A percentile compares a stretch with the other conserved stretches of the same genome.
Conservation (phyloP, 2,888 invertebrate genomes). For the Stratiomys singularior region DNA sequence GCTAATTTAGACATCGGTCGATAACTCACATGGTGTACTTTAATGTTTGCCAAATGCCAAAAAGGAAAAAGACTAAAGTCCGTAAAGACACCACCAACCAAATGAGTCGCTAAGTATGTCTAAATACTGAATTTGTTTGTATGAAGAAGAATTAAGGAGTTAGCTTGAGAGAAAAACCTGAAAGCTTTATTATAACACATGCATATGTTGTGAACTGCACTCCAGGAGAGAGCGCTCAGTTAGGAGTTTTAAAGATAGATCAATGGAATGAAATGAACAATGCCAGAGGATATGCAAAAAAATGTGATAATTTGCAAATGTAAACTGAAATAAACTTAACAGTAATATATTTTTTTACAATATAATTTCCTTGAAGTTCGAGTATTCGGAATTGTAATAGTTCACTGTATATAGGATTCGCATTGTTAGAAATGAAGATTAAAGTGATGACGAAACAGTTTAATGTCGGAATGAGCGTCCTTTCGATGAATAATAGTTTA, state of each 20-base stretch:
- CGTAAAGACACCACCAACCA: too few relatives aligned
- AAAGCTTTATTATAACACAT: not conserved
- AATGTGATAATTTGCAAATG: constrained; percentile 45
- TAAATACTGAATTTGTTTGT: too few relatives aligned
- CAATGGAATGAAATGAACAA: not conserved
- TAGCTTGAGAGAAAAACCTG: not conserved
- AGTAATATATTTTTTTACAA: constrained; percentile 44
- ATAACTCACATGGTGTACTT: too few relatives aligned
- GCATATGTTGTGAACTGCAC: not conserved
- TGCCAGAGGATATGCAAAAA: constrained; percentile 13
- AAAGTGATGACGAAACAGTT: too few relatives aligned
- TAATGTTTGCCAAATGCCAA: too few relatives aligned
- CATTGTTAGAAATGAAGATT: not conserved
- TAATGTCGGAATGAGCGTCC: too few relatives aligned
- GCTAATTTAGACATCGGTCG: too few relatives aligned
- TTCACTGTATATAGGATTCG: constrained; percentile 24
- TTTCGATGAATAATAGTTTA: too few relatives aligned
- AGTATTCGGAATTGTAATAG: constrained; percentile 14
- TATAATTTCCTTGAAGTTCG: constrained; percentile 34
- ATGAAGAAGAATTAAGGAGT: not conserved
- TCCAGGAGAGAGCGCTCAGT: not conserved
- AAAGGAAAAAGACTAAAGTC: too few relatives aligned
- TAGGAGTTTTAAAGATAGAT: not conserved
- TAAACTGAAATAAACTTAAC: constrained; percentile 15
- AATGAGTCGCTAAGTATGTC: too few relatives aligned